Percentiles rank a stretch among this genome's conserved stretches.
phyloP scores from a whole-genome alignment of 92 coral and sea anemone genomes.

The Paragorgia papillata region DNA sequence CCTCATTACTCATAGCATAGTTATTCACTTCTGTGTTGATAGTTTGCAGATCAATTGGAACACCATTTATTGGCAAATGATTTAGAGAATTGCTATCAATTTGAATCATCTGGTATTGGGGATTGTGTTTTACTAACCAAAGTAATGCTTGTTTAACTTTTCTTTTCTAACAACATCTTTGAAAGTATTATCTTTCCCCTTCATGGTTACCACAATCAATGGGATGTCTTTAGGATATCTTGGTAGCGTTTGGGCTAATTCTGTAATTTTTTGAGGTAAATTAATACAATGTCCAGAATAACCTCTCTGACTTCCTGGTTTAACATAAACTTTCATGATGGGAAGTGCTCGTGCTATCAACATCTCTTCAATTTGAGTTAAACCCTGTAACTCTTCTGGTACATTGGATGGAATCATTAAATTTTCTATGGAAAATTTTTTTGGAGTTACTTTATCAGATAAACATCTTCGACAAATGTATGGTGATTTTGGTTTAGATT shows the following conservation, averaged over 20 bases:
- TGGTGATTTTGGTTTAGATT: conserved; percentile 45
- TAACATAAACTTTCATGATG: too few species aligned
- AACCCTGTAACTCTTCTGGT: conserved; percentile 69
- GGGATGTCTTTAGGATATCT: too few species aligned
- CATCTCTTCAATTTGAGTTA: conserved; percentile 80
- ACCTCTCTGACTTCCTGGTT: too few species aligned
- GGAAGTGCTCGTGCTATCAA: conserved; percentile 73
- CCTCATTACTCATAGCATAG: conserved; percentile 16
- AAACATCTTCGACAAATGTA: conserved; percentile 66
- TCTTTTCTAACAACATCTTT: conserved; percentile 55
- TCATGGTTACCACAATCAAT: conserved; percentile 43
- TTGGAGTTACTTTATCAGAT: conserved; percentile 54
- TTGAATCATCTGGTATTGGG: conserved; percentile 44
- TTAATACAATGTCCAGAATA: too few species aligned
- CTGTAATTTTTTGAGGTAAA: conserved; percentile 62
- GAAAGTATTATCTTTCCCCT: conserved; percentile 56
- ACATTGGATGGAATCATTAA: conserved; percentile 68
- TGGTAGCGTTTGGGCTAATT: too few species aligned
- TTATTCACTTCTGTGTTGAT: conserved; percentile 24
- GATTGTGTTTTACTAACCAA: conserved; percentile 67
- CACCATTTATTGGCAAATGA: conserved; percentile 43
- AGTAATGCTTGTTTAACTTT: conserved; percentile 58
- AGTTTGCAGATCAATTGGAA: conserved; percentile 43
- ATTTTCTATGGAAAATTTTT: conserved; percentile 71
- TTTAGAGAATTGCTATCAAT: conserved; percentile 30